Percentiles rank a stretch among this genome's conserved stretches.
Conservation (phyloP, 1,140 invertebrate genomes). For the Gryllus bimaculatus region DNA sequence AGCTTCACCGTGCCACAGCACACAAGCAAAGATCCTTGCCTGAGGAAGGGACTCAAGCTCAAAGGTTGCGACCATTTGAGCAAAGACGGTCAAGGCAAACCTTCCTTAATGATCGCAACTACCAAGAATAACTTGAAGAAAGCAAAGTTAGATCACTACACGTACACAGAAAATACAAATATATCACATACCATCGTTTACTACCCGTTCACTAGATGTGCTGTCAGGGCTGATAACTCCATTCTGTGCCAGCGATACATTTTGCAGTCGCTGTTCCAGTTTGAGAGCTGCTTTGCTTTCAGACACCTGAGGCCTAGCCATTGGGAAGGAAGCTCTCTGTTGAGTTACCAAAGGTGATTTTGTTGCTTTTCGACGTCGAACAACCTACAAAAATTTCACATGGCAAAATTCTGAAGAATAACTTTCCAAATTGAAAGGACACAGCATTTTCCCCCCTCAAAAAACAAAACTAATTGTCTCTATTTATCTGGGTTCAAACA, state of each 20-base stretch:
- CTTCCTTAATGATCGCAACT: too few relatives aligned
- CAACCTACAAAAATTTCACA: slow-evolving; percentile 30
- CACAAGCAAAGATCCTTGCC: too few relatives aligned
- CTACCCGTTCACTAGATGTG: slow-evolving; percentile 31
- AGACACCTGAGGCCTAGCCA: slow-evolving; percentile 36
- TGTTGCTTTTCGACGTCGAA: slow-evolving; percentile 38
- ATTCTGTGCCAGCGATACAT: slow-evolving; percentile 6
- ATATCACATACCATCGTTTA: not conserved
- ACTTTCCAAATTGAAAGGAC: not conserved
- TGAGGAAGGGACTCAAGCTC: too few relatives aligned
- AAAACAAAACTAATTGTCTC: too few relatives aligned
- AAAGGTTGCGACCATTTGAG: too few relatives aligned
- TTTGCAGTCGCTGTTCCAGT: slow-evolving; percentile 29
- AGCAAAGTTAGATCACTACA: too few relatives aligned
- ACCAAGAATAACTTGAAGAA: too few relatives aligned
- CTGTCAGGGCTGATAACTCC: slow-evolving; percentile 27
- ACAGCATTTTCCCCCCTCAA: too few relatives aligned
- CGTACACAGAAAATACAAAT: too few relatives aligned
- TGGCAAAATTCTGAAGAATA: not conserved
- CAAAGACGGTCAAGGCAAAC: too few relatives aligned
- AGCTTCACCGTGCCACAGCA: too few relatives aligned
- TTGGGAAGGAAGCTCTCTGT: slow-evolving; percentile 50
- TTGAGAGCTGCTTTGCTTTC: slow-evolving; percentile 34
- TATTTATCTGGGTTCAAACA: too few relatives aligned
- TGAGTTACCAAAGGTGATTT: slow-evolving; percentile 25